Evolutionary conservation across 1,140 invertebrate genomes (phyloP), one percentile per base, ranked within the genome.

Genomic region (Diplogasteroides magnus): DNA sequence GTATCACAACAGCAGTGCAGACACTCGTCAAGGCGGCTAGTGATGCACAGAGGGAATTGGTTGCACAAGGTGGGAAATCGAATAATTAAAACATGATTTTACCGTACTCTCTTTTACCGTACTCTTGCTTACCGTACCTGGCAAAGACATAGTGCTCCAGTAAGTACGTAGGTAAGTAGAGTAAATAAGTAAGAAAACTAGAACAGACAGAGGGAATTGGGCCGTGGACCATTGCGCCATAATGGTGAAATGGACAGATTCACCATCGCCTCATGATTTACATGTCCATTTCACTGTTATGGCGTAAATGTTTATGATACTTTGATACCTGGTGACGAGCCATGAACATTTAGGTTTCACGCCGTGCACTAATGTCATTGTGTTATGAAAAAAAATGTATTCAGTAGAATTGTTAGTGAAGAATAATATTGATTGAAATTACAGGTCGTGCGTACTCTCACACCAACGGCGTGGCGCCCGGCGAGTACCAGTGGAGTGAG

Each of bases 401-500:
- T 11, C 19, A 6, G 6, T 19, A 11, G 6, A 79, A 19, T 59
- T 63, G 15, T 61, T 70, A 15, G 64, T 57, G n/a, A n/a, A n/a
- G n/a, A n/a, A n/a, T n/a, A n/a, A n/a, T n/a, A n/a, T n/a, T n/a
- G n/a, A n/a, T n/a, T n/a, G n/a, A n/a, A n/a, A n/a, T n/a, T 14
- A 32, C 37, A 48, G 37, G 37, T 48, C 37, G 37, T 48, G 6
- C 37, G 6, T 48, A 11, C 37, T 48, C 37, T 19, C 37, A 48
- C 19, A 6, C 6, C 6, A 48, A 48, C 37, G 27, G 31, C 37
- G 37, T 6, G 6, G 37, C 6, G 6, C 69, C 91, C 0, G 93
- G 97, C 82, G 94, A 98, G 85, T 94, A 94, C 0, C 94, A 98
- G 80, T 98, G 95, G 96, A 97, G 94, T 0, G 94, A 98, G 85